Conservation (phyloP, 2,888 invertebrate genomes). For the Dendrolimus pini region DNA sequence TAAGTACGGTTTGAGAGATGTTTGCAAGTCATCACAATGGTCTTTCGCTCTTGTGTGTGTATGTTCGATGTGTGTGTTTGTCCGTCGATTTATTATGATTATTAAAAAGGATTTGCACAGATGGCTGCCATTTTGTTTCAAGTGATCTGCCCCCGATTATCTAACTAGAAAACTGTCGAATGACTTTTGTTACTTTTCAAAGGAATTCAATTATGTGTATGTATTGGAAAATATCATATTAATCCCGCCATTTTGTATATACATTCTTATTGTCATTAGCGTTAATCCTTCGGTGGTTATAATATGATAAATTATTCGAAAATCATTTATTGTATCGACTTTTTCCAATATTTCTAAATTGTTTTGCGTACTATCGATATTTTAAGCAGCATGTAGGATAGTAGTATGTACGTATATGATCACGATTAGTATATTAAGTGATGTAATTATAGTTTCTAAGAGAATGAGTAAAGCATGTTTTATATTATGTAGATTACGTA, state of each 20-base stretch:
- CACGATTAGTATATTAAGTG: constrained; percentile 52
- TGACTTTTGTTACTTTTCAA: too few species aligned
- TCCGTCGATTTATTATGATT: too few species aligned
- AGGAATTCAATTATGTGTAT: not conserved
- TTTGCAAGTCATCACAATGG: too few species aligned
- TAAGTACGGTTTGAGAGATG: too few species aligned
- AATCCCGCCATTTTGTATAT: constrained; percentile 29
- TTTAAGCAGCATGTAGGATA: constrained; percentile 55
- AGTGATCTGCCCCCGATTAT: too few species aligned
- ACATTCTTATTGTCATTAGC: constrained; percentile 12
- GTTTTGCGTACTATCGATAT: constrained; percentile 30
- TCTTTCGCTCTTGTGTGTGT: too few species aligned
- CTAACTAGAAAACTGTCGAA: too few species aligned
- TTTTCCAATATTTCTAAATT: constrained; percentile 12
- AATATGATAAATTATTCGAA: constrained; percentile 19
- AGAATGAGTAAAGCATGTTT: constrained; percentile 68
- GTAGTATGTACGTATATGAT: constrained; percentile 52
- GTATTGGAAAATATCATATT: constrained; percentile 13
- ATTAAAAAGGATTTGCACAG: too few species aligned
- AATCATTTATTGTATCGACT: constrained; percentile 18
- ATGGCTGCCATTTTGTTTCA: too few species aligned
- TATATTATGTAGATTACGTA: constrained; percentile 70
- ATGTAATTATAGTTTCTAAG: constrained; percentile 69
- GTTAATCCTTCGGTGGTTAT: constrained; percentile 16
- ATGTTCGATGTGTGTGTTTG: too few species aligned